A percentile compares a stretch with the other conserved stretches of the same genome.
Conservation (phyloP, 1,140 invertebrate species). For the Yoshiicerus persimilis region DNA sequence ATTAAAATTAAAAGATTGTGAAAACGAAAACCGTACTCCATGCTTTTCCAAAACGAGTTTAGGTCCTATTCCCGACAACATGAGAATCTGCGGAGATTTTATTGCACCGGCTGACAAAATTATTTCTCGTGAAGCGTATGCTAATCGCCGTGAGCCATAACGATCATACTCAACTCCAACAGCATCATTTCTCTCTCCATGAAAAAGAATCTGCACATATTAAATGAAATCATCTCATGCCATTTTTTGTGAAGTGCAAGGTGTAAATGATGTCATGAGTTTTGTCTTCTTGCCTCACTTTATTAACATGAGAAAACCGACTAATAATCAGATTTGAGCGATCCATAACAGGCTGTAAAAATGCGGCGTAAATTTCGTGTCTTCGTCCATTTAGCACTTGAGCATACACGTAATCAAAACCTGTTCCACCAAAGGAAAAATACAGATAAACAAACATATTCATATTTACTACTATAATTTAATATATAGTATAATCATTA, state of each 20-base stretch:
- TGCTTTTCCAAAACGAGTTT: not conserved
- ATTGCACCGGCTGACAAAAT: conserved; percentile 25
- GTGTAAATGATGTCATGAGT: too few relatives aligned
- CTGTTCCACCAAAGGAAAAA: not conserved
- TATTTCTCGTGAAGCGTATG: conserved; percentile 15
- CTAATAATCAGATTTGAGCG: not conserved
- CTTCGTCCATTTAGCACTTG: not conserved
- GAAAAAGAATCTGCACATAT: not conserved
- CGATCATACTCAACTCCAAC: conserved; percentile 25
- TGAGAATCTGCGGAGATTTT: conserved; percentile 3
- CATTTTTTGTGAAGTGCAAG: too few relatives aligned
- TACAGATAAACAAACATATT: not conserved
- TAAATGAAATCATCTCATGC: not conserved
- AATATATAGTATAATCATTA: not conserved
- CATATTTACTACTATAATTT: not conserved
- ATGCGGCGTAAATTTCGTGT: conserved; percentile 18
- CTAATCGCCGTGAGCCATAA: not conserved
- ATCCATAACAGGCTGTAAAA: not conserved
- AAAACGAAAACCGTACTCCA: too few relatives aligned
- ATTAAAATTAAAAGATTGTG: too few relatives aligned
- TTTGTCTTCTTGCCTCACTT: not conserved
- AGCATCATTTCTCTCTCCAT: not conserved
- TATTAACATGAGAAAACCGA: conserved; percentile 32
- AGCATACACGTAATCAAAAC: conserved; percentile 22
- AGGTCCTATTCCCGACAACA: conserved; percentile 14